Evolutionary conservation across 2,888 invertebrate species (phyloP).

Genomic region (Tinea pellionella): DNA sequence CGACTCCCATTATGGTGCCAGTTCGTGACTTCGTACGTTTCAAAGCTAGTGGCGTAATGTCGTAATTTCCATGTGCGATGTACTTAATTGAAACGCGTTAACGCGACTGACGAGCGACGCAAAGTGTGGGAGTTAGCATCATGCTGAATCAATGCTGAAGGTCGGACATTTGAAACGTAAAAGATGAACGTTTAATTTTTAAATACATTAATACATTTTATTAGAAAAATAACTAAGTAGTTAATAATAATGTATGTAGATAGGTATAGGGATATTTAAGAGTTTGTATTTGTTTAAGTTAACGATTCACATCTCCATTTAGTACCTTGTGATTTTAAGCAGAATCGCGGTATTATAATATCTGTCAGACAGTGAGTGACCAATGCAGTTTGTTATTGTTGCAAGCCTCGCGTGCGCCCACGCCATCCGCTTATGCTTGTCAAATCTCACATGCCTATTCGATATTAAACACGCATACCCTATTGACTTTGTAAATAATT

Average conservation of each 20-base stretch:
- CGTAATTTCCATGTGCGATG: conserved; percentile 41
- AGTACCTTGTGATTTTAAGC: no score
- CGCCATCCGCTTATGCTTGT: neutral
- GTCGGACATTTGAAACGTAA: conserved; percentile 23
- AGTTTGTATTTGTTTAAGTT: no score
- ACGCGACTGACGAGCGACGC: conserved; percentile 27
- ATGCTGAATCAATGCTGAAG: conserved; percentile 22
- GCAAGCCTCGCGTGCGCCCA: neutral
- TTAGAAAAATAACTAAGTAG: neutral
- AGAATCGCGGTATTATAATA: neutral
- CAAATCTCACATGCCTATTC: neutral
- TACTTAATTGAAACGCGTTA: conserved; percentile 33
- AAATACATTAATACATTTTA: neutral
- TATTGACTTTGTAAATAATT: neutral
- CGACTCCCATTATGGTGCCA: conserved; percentile 32
- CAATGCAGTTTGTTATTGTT: neutral
- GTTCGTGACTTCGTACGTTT: conserved; percentile 49
- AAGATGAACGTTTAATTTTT: conserved; percentile 18
- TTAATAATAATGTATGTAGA: neutral
- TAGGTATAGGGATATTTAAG: no score
- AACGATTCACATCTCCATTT: neutral
- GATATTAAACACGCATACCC: neutral
- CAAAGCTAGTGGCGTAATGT: conserved; percentile 41
- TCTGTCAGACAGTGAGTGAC: neutral
- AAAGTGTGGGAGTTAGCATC: conserved; percentile 42